Evolutionary conservation across 64 coral and sea anemone species (phyloP), one percentile per base, ranked within the genome.

Genomic region (Pocillopora verrucosa): DNA sequence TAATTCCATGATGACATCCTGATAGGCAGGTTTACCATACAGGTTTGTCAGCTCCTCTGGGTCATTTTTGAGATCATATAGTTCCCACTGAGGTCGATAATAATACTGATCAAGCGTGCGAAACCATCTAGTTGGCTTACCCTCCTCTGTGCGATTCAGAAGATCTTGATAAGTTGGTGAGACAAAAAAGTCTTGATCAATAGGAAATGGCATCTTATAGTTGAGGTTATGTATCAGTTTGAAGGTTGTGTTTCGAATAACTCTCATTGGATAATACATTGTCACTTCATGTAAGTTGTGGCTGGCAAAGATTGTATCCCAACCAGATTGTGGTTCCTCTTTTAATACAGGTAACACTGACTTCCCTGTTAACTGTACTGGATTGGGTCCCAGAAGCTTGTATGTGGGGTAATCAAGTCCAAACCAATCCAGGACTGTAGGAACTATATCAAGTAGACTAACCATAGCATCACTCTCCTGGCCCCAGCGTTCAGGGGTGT

Each of bases 221-320:
- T 89, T 90, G 26, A 94, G 59, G 65, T 94, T 94, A 73, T 94
- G 88, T 61, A 94, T 94, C 11, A 94, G 82, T 68, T 94, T 94
- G 35, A 90, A 89, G 63, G n/a, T 65, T 13, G 37, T 65, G 12
- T 81, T 94, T 10, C 88, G 88, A 11, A 94, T 74, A 11, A 94
- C 92, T 57, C 92, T 90, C 92, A 94, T 94, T 9, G 92, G 92
- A 34, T 94, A 94, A 16, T 94, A 94, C 82, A 85, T 90, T 36
- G 92, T 94, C 51, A 73, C 88, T 78, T 94, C 92, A 57, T 94
- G 92, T 26, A 94, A 70, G 64, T 90, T 90, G 63, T 94, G 92
- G 56, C 92, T 94, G 15, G 92, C 83, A 58, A 64, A 94, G 1
- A 86, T 82, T 15, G 92, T 94, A 56, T 94, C 92, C 92, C 92